Evolutionary conservation across 2,888 invertebrate species (phyloP), one percentile per base, ranked within the genome.

Genomic region (Antheraea yamamai): DNA sequence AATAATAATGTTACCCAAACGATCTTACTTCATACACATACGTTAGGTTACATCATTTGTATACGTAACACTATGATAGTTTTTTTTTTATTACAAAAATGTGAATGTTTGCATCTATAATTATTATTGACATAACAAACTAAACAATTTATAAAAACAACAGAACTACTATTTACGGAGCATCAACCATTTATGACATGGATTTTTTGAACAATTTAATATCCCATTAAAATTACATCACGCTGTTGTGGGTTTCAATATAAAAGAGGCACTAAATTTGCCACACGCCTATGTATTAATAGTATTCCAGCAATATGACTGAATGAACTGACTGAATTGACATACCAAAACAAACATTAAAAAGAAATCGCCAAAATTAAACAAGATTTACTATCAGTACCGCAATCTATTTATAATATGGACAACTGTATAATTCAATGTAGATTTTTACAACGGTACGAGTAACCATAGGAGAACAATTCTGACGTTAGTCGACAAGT

Each of bases 401-500:
- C 58, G 73, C 12, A 73, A 73, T 73, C 61, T 61, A 51, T 7
- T 20, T 61, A n/a, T 30, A 18, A 73, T 61, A 55, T 58, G 68
- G 39, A 81, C 79, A 85, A 84, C 82, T 71, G 58, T 76, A 81
- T 79, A 77, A 81, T 78, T 81, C 80, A 79, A 80, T 78, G 78
- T 80, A 74, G 75, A 81, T 79, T 81, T 82, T 82, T 79, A 83
- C 81, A 84, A 83, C 80, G 79, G 75, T 79, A 77, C 77, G 72
- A 79, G 76, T 78, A 79, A 79, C 79, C 76, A 82, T 79, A 79
- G 76, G 76, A 75, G 79, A 81, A 84, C 80, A 82, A 83, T 78
- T 80, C 84, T 83, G 84, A 86, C 86, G 85, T 83, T 81, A 85
- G 84, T 82, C 83, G 55, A 55, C 12, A 47, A 47, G 12, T 47